Base-by-base conservation (phyloP, 2,888 invertebrate genomes). In the Eupeodes latifasciatus region DNA sequence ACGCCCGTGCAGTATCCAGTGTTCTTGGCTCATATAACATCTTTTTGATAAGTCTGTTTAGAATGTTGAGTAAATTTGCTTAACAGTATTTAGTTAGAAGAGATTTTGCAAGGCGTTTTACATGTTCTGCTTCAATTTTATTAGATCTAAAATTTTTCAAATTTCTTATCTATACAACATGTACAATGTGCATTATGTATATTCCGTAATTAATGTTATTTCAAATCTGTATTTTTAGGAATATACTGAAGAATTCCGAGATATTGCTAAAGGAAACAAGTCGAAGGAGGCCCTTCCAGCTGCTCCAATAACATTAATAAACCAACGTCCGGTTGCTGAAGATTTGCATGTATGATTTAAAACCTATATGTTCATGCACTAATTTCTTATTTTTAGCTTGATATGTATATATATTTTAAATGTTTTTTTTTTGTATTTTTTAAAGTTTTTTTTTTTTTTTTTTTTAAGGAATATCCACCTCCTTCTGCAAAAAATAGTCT, bases 171-270 rank as follows among this genome's bases (percentile, higher is more conserved):
- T 40, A 40, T 40, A 9, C 36, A 36, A 36, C 19, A 36, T 36
- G 36, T 36, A 7, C 36, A 36, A 36, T 36, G 36, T 40, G 7
- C 47, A 47, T 3, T 47, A 47, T 11, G 4, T 47, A 47, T 12
- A 47, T 47, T 10, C 10, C 44, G 10, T 44, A 9, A 44, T 44
- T 11, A 11, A 11, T 47, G 11, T 2, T 2, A n/a, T 71, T 66
- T 76, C 47, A 62, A 59, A 51, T 83, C 44, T 81, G 3, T 53
- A 47, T 64, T 40, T 9, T 61, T 80, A 98, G 98, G 98, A 98
- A 95, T 98, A 98, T 95, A 98, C 97, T 91, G 98, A 98, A 95
- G 98, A 98, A 95, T 98, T 98, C 95, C 96, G 98, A 93, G 98
- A 98, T 95, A 98, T 98, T 95, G 97, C 98, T 94, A 98, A 98